Evolutionary conservation across 1,140 invertebrate species (phyloP), one percentile per base, ranked within the genome.

Genomic region (Gerris buenoi): DNA sequence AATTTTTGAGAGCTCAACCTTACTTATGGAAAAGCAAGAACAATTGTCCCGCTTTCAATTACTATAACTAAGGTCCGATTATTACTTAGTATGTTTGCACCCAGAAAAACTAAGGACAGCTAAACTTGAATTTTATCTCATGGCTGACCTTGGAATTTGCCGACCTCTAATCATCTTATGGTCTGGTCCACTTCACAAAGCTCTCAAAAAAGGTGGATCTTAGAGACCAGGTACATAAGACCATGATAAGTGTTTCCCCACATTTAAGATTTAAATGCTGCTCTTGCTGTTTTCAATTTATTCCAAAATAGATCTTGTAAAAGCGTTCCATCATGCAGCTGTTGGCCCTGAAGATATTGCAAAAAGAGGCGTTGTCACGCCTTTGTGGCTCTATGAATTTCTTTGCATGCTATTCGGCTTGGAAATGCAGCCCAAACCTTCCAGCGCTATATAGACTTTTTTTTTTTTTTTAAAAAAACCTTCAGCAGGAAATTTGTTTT

Each of bases 131-230:
- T 72, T 76, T 71, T 70, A 76, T 2, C 66, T 70, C 13, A 69
- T 76, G 73, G 15, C 78, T 25, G 13, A 69, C 26, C 14, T 68
- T n/a, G 73, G 74, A 33, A 71, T 73, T 27, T 68, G 71, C 22
- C 66, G 56, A 27, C 72, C 70, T 26, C 75, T 73, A 0, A 71
- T 75, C 2, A 75, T 72, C 58, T 56, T 65, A 15, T 82, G 79
- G 79, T 71, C 77, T 1, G 73, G 74, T 10, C 76, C 79, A 2
- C 66, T 80, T 15, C 76, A 79, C 63, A 66, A 81, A 58, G 76
- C 77, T 1, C 81, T 81, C 65, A 81, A 82, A 67, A 73, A 74
- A 27, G 69, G 74, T 65, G 78, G 75, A 1, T 67, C 71, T 1
- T 77, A 73, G 71, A 67, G 80, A 29, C 75, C 76, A 3, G 23